These are phyloP conservation scores for Caenorhabditis wallacei DNA, from an alignment of 2,888 invertebrate genomes.

Conservation along the genomic window DNA sequence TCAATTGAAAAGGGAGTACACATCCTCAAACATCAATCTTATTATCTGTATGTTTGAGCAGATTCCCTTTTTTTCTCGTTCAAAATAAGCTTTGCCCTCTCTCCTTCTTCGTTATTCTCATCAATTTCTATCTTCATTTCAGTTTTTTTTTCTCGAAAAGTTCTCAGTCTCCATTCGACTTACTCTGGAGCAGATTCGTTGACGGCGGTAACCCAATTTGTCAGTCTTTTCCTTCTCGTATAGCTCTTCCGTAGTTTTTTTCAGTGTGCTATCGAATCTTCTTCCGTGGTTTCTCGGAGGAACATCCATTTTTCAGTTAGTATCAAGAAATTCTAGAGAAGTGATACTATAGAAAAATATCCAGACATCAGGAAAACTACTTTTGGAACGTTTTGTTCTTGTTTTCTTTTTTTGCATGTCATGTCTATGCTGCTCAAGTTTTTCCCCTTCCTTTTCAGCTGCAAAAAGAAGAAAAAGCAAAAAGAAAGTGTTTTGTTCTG, in stretches of 20 bases:
- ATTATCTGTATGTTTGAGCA: slow-evolving; percentile 30
- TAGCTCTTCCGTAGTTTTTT: slow-evolving; percentile 45
- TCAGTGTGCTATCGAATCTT: slow-evolving; percentile 14
- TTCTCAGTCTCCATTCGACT: slow-evolving; percentile 40
- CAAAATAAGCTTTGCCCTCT: slow-evolving; percentile 25
- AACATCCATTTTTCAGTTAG: slow-evolving; percentile 14
- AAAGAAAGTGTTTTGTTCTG: slow-evolving; percentile 30
- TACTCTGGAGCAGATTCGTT: slow-evolving; percentile 47
- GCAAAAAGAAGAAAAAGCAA: slow-evolving; percentile 15
- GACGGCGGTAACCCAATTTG: slow-evolving; percentile 61
- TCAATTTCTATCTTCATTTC: slow-evolving; percentile 29
- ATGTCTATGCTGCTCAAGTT: slow-evolving; percentile 26
- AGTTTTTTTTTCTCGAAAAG: slow-evolving; percentile 28
- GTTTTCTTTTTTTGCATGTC: slow-evolving; percentile 46
- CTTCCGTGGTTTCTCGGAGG: slow-evolving; percentile 8
- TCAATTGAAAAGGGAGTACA: slow-evolving; percentile 29
- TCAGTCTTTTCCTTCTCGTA: slow-evolving; percentile 35
- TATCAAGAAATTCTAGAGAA: slow-evolving; percentile 27
- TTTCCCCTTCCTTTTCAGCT: background rate
- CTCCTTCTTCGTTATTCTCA: slow-evolving; percentile 27
- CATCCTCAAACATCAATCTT: slow-evolving; percentile 59
- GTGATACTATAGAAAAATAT: slow-evolving; percentile 18
- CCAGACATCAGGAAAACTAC: slow-evolving; percentile 11
- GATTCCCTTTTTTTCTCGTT: background rate
- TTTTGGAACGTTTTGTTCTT: slow-evolving; percentile 54